These are phyloP conservation scores for Onychostruthus taczanowskii DNA, from an alignment of 2,113 vertebrate species.

Conservation along the genomic window DNA sequence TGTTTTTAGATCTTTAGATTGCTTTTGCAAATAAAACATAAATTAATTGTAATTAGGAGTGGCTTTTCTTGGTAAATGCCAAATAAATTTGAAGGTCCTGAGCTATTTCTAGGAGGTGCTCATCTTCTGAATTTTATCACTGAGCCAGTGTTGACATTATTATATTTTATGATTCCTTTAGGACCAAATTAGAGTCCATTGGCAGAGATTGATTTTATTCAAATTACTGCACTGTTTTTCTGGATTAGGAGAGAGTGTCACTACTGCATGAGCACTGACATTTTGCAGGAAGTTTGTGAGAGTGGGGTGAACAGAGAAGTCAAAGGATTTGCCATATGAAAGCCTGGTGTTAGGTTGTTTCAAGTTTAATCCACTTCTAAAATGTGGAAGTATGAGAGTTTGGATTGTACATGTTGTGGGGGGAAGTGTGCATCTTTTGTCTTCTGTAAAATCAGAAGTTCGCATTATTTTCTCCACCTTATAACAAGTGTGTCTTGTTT, in stretches of 20 bases:
- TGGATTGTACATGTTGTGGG: fast-evolving
- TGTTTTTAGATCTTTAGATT: background rate
- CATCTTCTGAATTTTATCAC: background rate
- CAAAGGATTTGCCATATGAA: background rate
- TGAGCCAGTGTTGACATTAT: background rate
- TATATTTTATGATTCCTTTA: background rate
- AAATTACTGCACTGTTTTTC: background rate
- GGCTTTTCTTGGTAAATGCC: background rate
- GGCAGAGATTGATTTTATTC: background rate
- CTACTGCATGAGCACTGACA: background rate
- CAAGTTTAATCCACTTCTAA: background rate
- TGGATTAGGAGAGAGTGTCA: background rate
- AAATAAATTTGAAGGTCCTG: background rate
- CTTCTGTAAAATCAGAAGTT: background rate
- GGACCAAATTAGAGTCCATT: background rate
- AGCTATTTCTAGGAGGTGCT: background rate
- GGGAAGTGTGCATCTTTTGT: background rate
- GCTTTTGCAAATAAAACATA: background rate
- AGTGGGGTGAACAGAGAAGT: background rate
- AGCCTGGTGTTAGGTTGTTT: background rate
- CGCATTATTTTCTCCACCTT: fast-evolving
- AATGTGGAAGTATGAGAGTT: background rate
- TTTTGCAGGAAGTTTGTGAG: background rate
- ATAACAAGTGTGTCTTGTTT: background rate
- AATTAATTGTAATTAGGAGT: background rate